A percentile compares a stretch with the other conserved stretches of the same genome.
Conservation (phyloP, 2,888 invertebrate species). For the Zonitis immaculata region DNA sequence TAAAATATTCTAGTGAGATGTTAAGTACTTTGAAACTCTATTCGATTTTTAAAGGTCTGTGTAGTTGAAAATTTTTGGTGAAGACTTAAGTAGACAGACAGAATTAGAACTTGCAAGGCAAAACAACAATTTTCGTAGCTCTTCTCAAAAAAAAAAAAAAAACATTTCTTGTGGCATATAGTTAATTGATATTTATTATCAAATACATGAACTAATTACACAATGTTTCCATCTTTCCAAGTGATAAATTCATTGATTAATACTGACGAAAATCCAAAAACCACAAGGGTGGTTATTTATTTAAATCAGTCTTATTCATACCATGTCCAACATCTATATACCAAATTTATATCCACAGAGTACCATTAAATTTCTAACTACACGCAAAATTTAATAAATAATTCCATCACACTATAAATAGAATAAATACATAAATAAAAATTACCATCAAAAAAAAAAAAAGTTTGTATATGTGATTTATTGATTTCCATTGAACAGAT, state of each 20-base stretch:
- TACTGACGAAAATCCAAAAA: background rate
- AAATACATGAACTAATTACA: no score
- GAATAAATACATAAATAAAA: background rate
- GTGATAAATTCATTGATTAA: background rate
- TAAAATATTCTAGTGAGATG: no score
- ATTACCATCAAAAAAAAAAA: background rate
- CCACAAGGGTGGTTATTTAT: background rate
- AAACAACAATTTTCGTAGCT: no score
- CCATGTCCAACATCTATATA: slow-evolving; percentile 8
- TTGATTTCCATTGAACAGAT: no score
- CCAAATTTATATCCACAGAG: background rate
- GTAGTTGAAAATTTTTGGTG: no score
- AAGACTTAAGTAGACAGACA: no score
- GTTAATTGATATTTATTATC: background rate
- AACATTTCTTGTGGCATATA: no score
- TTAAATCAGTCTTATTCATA: slow-evolving; percentile 1
- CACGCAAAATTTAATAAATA: background rate
- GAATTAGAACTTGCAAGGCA: no score
- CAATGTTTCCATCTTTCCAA: background rate
- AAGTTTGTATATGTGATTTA: no score
- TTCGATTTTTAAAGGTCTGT: no score
- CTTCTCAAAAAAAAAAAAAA: no score
- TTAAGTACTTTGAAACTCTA: no score
- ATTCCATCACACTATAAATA: background rate
- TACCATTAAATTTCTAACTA: background rate